Conservation (phyloP, 2,113 vertebrate species). For the Xiphophorus couchianus region DNA sequence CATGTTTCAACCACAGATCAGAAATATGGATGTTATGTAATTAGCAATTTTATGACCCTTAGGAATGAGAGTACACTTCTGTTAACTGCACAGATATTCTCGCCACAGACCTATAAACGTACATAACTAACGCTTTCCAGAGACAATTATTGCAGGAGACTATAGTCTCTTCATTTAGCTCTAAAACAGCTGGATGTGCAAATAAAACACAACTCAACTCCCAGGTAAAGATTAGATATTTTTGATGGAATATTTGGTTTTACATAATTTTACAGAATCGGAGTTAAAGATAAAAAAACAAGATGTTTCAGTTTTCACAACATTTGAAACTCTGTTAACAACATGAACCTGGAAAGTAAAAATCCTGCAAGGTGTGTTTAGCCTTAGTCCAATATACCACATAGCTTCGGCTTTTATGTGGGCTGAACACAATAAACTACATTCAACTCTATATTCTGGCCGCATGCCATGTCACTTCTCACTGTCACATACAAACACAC, state of each 20-base stretch:
- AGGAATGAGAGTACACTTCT: background rate
- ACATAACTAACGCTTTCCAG: background rate
- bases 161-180: too few relatives aligned
- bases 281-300: background rate
- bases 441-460: slow-evolving; percentile 26
- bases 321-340: background rate
- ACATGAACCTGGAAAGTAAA: slow-evolving; percentile 6
- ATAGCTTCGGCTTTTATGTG: slow-evolving; percentile 3
- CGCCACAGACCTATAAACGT: background rate
- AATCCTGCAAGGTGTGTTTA: background rate
- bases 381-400: slow-evolving; percentile 2
- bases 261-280: background rate
- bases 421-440: slow-evolving; percentile 16
- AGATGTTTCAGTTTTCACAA: slow-evolving; percentile 2
- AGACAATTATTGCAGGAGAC: background rate
- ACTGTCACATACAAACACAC: slow-evolving; percentile 34
- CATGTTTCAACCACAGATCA: background rate
- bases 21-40: background rate
- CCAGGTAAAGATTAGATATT: background rate
- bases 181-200: background rate
- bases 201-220: background rate
- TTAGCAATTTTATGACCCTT: background rate
- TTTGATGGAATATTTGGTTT: background rate
- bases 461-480: slow-evolving; percentile 13
- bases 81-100: background rate